Evolutionary conservation across 2,797 vertebrate species (phyloP), one percentile per base, ranked within the genome.

Genomic region (Lacerta bilineata): DNA sequence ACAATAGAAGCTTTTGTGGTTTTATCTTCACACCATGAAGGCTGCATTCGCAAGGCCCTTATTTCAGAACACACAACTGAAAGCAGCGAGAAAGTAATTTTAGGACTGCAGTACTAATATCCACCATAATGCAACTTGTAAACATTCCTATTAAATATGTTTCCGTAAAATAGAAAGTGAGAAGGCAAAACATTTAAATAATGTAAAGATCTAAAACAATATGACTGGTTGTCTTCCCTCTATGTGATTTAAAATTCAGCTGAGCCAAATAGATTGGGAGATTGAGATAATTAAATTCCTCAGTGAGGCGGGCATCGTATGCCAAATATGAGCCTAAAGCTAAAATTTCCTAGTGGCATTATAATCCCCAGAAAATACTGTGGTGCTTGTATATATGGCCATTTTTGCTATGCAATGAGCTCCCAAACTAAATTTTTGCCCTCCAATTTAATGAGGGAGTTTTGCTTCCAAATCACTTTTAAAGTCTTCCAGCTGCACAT

Each of bases 401-500:
- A 66, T 43, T 87, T 94, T 95, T 91, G 76, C 88, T 95, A 41
- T 78, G 78, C 87, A 91, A 90, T 66, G 84, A 92, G 87, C 80
- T 93, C 88, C 80, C 89, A 94, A 96, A 95, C 86, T 80, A 93
- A 94, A 95, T 96, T 95, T 94, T 94, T 94, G 79, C 87, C 94
- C 92, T 96, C 71, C 95, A 96, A 96, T 93, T 94, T 92, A 93
- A 92, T 94, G 85, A 95, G 92, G 93, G 94, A 83, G 88, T 96
- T 96, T 95, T 95, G 90, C 92, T 96, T 96, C 90, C 95, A 96
- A 96, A 95, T 96, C 93, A 93, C 88, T 95, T 97, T 96, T 91
- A 84, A 95, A 94, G 93, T 96, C 86, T 90, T 95, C 92, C 91
- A 96, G 92, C 91, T 95, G 92, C 92, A 90, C 85, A 93, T 93